Evolutionary conservation across 1,140 invertebrate species (phyloP).

Genomic region (Brachionus rubens): DNA sequence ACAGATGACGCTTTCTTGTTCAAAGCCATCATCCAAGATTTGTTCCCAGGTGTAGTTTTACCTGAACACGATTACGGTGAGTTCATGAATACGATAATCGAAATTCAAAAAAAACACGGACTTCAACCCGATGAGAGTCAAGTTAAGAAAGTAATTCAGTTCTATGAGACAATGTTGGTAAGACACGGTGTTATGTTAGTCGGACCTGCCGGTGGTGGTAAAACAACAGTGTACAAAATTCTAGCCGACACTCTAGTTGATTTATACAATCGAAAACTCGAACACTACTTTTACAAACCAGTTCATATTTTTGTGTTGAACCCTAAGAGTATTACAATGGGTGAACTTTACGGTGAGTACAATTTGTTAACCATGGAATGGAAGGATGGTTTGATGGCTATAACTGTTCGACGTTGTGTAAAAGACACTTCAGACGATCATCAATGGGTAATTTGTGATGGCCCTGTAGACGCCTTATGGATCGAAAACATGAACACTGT

Average conservation of each 20-base stretch:
- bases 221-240: conserved; percentile 59
- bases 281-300: conserved; percentile 58
- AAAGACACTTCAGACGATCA: conserved; percentile 48
- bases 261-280: conserved; percentile 50
- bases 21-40: conserved; percentile 61
- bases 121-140: conserved; percentile 54
- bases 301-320: conserved; percentile 59
- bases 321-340: conserved; percentile 61
- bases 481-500: conserved; percentile 63
- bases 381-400: conserved; percentile 60
- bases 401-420: conserved; percentile 57
- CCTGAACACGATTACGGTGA: conserved; percentile 61
- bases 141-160: conserved; percentile 61
- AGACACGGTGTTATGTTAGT: conserved; percentile 62
- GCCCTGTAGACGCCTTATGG: conserved; percentile 61
- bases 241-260: conserved; percentile 54
- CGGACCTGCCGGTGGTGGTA: conserved; percentile 61
- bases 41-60: conserved; percentile 60
- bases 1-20: conserved; percentile 55
- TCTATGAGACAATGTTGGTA: conserved; percentile 61
- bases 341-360: conserved; percentile 60
- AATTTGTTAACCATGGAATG: conserved; percentile 61
- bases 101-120: conserved; percentile 49
- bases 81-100: conserved; percentile 56
- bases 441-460: conserved; percentile 46